A percentile compares a stretch with the other conserved stretches of the same genome.
These are phyloP conservation scores for Chunga burmeisteri DNA, from an alignment of 2,113 vertebrate genomes.

Conservation along the genomic window DNA sequence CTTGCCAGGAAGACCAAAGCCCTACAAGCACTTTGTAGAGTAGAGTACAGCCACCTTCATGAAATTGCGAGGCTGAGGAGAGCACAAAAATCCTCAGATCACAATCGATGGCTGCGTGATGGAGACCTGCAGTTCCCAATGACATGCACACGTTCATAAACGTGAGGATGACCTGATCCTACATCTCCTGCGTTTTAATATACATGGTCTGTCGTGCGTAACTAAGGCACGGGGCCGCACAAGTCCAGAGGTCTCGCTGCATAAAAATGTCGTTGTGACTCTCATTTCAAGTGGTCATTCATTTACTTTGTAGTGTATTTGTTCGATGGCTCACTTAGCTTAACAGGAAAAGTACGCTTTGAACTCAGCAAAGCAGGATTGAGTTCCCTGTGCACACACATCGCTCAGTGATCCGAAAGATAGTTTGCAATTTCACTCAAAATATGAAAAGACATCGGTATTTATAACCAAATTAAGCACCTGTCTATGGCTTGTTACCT, in stretches of 20 bases:
- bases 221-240: not conserved
- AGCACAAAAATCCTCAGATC: not conserved
- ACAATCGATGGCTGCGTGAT: accelerated
- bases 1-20: not conserved
- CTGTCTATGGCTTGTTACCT: not conserved
- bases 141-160: accelerated
- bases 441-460: not conserved
- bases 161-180: not conserved
- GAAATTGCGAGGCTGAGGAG: accelerated
- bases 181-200: not conserved
- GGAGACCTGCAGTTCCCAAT: not conserved
- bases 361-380: not conserved
- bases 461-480: not conserved
- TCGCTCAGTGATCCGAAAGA: not conserved
- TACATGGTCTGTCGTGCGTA: not conserved
- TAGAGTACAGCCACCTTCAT: not conserved
- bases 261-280: not conserved
- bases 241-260: not conserved
- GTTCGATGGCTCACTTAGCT: not conserved
- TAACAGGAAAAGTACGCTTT: not conserved
- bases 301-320: not conserved
- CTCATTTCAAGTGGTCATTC: not conserved
- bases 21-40: not conserved
- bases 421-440: not conserved
- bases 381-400: not conserved